Conservation (phyloP, 2,113 vertebrate genomes). For the Pantherophis guttatus region DNA sequence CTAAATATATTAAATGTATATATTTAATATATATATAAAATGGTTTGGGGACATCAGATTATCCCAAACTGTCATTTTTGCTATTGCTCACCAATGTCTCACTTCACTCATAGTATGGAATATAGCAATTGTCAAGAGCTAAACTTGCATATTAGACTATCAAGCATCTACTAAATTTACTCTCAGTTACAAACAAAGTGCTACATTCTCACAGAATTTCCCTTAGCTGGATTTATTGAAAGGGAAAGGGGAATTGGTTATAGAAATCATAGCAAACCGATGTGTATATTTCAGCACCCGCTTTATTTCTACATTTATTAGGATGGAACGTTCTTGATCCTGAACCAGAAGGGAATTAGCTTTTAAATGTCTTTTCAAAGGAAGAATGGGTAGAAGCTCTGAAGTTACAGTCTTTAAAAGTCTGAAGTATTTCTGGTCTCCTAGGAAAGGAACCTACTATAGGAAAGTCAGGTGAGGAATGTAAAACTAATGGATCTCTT, state of each 20-base stretch:
- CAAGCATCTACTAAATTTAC: neutral
- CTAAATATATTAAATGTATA: neutral
- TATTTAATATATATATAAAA: too few relatives aligned
- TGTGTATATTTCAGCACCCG: neutral
- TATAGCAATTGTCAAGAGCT: neutral
- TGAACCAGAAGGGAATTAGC: neutral
- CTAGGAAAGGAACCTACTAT: neutral
- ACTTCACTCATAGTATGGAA: neutral
- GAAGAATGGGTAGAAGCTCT: neutral
- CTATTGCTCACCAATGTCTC: neutral
- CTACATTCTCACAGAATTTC: neutral
- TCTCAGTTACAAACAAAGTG: neutral
- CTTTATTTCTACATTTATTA: too few relatives aligned
- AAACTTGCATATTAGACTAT: neutral
- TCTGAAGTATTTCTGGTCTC: neutral
- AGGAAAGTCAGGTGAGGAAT: neutral
- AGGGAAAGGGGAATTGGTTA: neutral
- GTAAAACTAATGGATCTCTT: conserved; percentile 44
- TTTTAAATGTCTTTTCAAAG: neutral
- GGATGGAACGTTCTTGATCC: neutral
- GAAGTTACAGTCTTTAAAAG: neutral
- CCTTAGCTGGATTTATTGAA: neutral
- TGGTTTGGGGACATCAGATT: neutral
- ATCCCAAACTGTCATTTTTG: neutral
- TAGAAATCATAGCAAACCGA: neutral